Percentiles rank a stretch among this genome's conserved stretches.
Evolutionary conservation across 2,797 vertebrate genomes (phyloP).

Genomic region (Myiothlypis coronata): DNA sequence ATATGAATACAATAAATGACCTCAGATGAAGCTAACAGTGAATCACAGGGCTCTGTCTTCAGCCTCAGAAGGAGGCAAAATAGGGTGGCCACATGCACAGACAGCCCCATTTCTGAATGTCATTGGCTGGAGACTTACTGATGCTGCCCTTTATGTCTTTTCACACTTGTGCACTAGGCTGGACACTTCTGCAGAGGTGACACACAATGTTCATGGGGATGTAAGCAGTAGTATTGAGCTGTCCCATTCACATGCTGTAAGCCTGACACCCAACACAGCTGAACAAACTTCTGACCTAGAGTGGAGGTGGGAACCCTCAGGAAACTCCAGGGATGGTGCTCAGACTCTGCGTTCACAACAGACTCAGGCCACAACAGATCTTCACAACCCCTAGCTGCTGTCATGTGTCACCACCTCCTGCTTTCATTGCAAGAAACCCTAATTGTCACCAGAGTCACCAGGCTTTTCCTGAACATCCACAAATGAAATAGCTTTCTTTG

Average conservation of each 20-base stretch:
- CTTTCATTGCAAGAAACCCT: background rate
- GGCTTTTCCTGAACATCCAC: background rate
- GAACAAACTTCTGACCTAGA: background rate
- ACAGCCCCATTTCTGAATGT: background rate
- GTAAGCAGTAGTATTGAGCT: background rate
- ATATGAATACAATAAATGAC: background rate
- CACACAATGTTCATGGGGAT: background rate
- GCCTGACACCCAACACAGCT: background rate
- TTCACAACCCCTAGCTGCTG: background rate
- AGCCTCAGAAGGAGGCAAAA: background rate
- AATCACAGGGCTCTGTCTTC: background rate
- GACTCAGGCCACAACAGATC: background rate
- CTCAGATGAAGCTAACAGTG: background rate
- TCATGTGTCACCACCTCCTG: fast-evolving
- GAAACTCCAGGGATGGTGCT: background rate
- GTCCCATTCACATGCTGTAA: fast-evolving
- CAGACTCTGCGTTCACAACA: background rate
- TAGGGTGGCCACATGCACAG: background rate
- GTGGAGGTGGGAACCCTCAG: background rate
- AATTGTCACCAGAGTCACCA: background rate
- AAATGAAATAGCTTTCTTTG: background rate
- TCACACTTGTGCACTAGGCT: background rate
- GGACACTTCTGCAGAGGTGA: background rate
- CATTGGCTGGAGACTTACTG: background rate
- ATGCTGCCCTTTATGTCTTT: background rate